Conservation (phyloP, 2,888 invertebrate genomes). For the Campopleginae sp. region DNA sequence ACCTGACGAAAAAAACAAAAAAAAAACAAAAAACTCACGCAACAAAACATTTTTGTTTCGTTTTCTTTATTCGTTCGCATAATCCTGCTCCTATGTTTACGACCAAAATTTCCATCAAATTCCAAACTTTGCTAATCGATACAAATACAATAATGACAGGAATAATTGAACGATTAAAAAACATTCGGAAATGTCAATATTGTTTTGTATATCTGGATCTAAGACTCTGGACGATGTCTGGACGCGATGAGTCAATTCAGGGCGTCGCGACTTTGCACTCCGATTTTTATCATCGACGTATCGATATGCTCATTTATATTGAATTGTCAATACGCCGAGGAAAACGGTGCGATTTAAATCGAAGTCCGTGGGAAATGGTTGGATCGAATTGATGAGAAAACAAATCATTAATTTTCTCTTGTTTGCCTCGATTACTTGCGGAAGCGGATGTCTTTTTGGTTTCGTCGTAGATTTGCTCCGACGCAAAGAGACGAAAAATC, state of each 20-base stretch:
- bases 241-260: not conserved
- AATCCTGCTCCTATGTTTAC: not conserved
- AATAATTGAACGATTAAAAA: not conserved
- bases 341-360: not conserved
- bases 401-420: not conserved
- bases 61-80: not conserved
- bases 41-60: not conserved
- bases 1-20: constrained; percentile 18
- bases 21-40: not conserved
- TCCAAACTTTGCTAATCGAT: not conserved
- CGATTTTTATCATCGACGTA: not conserved
- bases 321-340: not conserved
- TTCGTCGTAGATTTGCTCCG: not conserved
- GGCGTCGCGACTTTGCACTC: not conserved
- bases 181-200: not conserved
- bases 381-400: not conserved
- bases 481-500: not conserved
- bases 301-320: not conserved
- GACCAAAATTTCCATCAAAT: not conserved
- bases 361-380: not conserved
- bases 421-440: not conserved
- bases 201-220: not conserved
- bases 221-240: not conserved
- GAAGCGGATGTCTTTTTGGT: too few relatives aligned
- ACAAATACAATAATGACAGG: not conserved